A percentile compares a stretch with the other conserved stretches of the same genome.
Evolutionary conservation across 2,797 vertebrate species (phyloP).

Genomic region (Erithacus rubecula): DNA sequence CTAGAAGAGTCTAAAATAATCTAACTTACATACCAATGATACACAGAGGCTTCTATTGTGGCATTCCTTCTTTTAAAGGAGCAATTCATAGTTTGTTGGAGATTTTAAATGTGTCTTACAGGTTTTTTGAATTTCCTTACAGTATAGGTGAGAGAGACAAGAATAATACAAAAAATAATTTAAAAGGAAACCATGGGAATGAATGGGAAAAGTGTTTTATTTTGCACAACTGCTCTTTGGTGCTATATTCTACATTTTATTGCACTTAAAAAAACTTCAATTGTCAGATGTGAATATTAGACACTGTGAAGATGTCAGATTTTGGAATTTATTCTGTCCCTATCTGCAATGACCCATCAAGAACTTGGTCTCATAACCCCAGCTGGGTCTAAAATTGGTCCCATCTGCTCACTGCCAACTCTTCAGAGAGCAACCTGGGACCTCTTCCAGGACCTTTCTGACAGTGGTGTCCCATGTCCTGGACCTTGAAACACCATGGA

Average conservation of each 20-base stretch:
- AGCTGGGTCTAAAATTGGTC: background rate
- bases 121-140: background rate
- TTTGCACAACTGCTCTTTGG: background rate
- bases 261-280: background rate
- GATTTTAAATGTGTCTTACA: background rate
- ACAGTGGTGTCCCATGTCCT: background rate
- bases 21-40: background rate
- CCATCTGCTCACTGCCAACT: background rate
- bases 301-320: fast-evolving
- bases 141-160: background rate
- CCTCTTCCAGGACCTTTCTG: background rate
- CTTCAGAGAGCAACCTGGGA: background rate
- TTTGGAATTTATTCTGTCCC: background rate
- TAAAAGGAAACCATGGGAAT: fast-evolving
- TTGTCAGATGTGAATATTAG: background rate
- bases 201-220: background rate
- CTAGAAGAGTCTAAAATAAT: background rate
- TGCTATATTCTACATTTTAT: background rate
- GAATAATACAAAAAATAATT: background rate
- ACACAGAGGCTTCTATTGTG: background rate
- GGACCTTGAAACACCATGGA: background rate
- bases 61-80: background rate
- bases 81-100: background rate
- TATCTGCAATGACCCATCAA: fast-evolving
- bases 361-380: background rate